phyloP scores from a whole-genome alignment of 1,140 invertebrate genomes.

The Sipha flava region DNA sequence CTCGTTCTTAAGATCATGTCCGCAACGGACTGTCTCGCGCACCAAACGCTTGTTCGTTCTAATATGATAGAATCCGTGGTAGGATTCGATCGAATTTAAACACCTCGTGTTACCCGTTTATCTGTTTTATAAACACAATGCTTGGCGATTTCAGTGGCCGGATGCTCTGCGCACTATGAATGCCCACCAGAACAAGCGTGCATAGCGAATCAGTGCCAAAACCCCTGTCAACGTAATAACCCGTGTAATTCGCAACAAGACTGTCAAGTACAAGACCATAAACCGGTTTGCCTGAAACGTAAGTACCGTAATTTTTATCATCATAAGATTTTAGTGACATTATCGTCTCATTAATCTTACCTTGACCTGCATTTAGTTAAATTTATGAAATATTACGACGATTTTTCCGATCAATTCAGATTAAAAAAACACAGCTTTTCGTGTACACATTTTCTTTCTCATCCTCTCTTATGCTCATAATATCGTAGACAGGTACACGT shows the following conservation, averaged over 20 bases:
- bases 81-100: not conserved
- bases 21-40: not conserved
- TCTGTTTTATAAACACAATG: not conserved
- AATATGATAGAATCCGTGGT: not conserved
- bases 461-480: no score
- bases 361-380: not conserved
- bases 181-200: constrained; percentile 69
- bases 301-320: constrained; percentile 34
- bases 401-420: no score
- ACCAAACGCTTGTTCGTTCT: not conserved
- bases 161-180: constrained; percentile 58
- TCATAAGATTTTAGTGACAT: not conserved
- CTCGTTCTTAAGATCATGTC: constrained; percentile 3
- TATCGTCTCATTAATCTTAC: no score
- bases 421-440: no score
- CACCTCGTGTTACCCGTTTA: not conserved
- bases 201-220: constrained; percentile 63
- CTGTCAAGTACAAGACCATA: constrained; percentile 67
- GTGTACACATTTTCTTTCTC: no score
- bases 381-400: not conserved
- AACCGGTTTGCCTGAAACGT: constrained; percentile 70
- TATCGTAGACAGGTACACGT: no score
- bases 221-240: constrained; percentile 60
- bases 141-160: constrained; percentile 50
- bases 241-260: constrained; percentile 58